Base-by-base conservation (phyloP, 2,113 vertebrate species). In the Rhinoderma darwinii region DNA sequence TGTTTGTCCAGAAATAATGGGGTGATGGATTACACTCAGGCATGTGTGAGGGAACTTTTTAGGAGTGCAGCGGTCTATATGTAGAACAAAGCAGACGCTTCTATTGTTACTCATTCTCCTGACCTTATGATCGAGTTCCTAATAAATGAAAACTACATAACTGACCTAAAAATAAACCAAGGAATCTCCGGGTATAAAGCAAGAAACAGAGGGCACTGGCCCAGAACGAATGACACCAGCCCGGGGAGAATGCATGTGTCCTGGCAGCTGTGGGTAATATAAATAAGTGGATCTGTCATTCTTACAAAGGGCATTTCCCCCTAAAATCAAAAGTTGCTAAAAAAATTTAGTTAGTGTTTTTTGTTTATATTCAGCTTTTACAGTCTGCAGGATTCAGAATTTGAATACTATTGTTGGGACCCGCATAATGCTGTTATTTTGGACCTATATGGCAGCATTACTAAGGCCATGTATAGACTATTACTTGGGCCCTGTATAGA, bases 21-120 rank as follows among this genome's bases (percentile, higher is more conserved):
- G 1, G 5, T 75, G 37, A 75, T n/a, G 5, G 4, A 75, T 27
- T 14, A 41, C 37, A 6, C 37, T n/a, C 41, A 75, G 25, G 41
- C 41, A 44, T n/a, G 76, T 66, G 61, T 9, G 25, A 66, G 11
- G 61, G 9, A 66, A n/a, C n/a, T 27, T 66, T 66, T 27, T 25
- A 66, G 27, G 61, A 66, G 61, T 66, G 27, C 25, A 66, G 61
- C 11, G 0, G 37, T 61, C 51, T 82, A 79, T 79, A 20, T 30
- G 59, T 10, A 82, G 61, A 44, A 82, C 61, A 82, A 30, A 22
- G 80, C 59, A 0, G 56, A n/a, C 14, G 3, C 41, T 47, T 27
- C 80, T 82, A 63, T 82, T 82, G 80, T 82, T 66, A 44, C 41
- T 56, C 77, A 22, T 80, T 56, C 47, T 43, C 37, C 54, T 81